Evolutionary conservation across 2,113 vertebrate genomes (phyloP).

Genomic region (Aldabrachelys gigantea): DNA sequence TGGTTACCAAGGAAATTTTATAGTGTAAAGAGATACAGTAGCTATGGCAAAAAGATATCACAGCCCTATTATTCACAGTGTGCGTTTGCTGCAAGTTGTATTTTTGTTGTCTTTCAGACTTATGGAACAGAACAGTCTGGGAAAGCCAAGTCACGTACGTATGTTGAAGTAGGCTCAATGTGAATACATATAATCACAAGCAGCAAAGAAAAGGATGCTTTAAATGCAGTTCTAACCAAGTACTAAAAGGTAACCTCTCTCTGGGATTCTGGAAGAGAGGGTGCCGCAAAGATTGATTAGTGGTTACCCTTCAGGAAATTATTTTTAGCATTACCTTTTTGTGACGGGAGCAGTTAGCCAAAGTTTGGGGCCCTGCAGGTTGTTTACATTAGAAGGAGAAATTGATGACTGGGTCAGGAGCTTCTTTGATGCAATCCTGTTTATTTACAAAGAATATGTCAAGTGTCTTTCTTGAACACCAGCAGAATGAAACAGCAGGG

Average conservation of each 20-base stretch:
- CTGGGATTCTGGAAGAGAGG: background rate
- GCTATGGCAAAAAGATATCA: rapidly evolving
- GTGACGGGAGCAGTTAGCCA: background rate
- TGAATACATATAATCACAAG: background rate
- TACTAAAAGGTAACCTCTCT: background rate
- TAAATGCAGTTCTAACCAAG: background rate
- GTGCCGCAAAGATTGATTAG: background rate
- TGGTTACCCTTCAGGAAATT: background rate
- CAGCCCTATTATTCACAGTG: rapidly evolving
- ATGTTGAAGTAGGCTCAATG: background rate
- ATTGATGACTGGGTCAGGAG: background rate
- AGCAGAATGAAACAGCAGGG: background rate
- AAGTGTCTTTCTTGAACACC: background rate
- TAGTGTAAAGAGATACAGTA: rapidly evolving
- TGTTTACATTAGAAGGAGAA: background rate
- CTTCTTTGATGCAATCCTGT: background rate
- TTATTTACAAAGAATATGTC: background rate
- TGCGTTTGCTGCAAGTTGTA: background rate
- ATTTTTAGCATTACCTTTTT: rapidly evolving
- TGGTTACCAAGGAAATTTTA: background rate
- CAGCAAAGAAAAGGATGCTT: background rate
- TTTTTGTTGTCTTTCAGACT: background rate
- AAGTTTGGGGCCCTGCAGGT: background rate
- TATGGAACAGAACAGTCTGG: rapidly evolving
- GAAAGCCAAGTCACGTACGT: slow-evolving; percentile 19